A percentile compares a stretch with the other conserved stretches of the same genome.
Evolutionary conservation across 2,113 vertebrate genomes (phyloP).

Genomic region (Ciconia maguari): DNA sequence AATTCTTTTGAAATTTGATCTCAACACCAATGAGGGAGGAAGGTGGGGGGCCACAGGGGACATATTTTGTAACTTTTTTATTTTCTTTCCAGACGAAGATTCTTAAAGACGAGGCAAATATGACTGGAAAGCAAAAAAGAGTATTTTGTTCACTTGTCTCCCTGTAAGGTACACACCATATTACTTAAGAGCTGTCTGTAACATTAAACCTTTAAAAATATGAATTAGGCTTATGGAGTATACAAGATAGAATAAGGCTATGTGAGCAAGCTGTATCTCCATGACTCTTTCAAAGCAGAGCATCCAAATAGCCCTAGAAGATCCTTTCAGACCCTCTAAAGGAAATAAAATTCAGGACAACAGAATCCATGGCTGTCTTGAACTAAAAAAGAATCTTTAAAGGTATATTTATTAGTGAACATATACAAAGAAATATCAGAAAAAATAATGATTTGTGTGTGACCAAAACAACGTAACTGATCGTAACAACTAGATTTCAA

Average conservation of each 20-base stretch:
- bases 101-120: conserved; percentile 1
- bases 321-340: not conserved
- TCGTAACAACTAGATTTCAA: not conserved
- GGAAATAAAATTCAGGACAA: not conserved
- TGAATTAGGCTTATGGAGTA: not conserved
- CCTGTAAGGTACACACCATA: not conserved
- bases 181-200: not conserved
- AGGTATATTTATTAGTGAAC: not conserved
- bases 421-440: not conserved
- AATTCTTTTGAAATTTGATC: conserved; percentile 77
- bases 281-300: not conserved
- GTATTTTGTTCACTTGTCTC: not conserved
- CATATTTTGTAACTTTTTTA: not conserved
- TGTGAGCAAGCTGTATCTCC: not conserved
- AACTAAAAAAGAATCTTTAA: not conserved
- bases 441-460: not conserved
- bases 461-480: not conserved
- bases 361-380: not conserved
- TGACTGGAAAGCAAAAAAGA: not conserved
- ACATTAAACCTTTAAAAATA: not conserved
- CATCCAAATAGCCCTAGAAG: not conserved
- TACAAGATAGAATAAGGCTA: not conserved
- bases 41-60: conserved; percentile 37
- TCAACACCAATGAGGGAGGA: conserved; percentile 4
- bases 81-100: not conserved